These are phyloP conservation scores for Urophycis tenuis DNA, from an alignment of 2,797 vertebrate genomes.

Conservation along the genomic window DNA sequence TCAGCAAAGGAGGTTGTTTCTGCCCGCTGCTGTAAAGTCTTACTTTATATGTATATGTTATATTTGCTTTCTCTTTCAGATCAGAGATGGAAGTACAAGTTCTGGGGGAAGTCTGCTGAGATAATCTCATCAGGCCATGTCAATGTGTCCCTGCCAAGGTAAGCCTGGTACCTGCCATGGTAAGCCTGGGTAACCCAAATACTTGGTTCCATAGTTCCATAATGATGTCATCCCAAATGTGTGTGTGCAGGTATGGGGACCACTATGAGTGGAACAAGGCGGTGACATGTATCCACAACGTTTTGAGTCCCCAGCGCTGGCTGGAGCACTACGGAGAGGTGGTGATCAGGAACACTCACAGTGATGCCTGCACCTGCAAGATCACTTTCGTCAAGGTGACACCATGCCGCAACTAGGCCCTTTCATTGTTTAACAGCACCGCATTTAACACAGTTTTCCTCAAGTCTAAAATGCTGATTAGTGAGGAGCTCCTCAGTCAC, in stretches of 20 bases:
- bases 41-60: too few relatives aligned
- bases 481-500: too few relatives aligned
- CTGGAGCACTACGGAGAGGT: conserved; percentile 94
- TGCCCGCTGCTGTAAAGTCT: too few relatives aligned
- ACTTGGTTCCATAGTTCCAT: too few relatives aligned
- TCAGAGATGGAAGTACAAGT: conserved; percentile 94
- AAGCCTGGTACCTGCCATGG: conserved; percentile 78
- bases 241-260: conserved; percentile 73
- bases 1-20: too few relatives aligned
- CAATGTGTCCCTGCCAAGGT: conserved; percentile 80
- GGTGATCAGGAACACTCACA: conserved; percentile 78
- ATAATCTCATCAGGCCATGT: conserved; percentile 81
- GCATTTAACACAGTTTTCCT: too few relatives aligned
- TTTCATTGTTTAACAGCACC: too few relatives aligned
- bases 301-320: conserved; percentile 85
- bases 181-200: conserved; percentile 27
- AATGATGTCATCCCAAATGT: too few relatives aligned
- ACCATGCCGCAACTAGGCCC: too few relatives aligned
- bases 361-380: conserved; percentile 81
- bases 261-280: conserved; percentile 94
- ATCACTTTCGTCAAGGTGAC: conserved; percentile 86
- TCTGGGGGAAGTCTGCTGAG: conserved; percentile 93
- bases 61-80: conserved; percentile 61
- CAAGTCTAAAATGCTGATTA: too few relatives aligned
- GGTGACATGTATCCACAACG: conserved; percentile 90